Evolutionary conservation across 1,140 invertebrate species (phyloP).

Genomic region (Hesperophylax magnus): DNA sequence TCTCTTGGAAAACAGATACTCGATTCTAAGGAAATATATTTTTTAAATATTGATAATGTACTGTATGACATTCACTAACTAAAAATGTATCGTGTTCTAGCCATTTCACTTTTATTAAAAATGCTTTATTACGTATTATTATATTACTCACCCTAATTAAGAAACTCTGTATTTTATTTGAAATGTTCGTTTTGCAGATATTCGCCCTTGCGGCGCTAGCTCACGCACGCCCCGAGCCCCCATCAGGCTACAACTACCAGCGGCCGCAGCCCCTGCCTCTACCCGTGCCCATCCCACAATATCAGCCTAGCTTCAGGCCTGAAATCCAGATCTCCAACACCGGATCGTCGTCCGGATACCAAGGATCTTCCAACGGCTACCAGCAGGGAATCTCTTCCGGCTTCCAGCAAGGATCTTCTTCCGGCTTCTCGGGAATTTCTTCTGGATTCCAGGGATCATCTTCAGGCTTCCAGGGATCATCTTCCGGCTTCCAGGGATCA

Average conservation of each 20-base stretch:
- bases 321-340: slow-evolving; percentile 43
- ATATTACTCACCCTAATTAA: too few relatives aligned
- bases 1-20: too few relatives aligned
- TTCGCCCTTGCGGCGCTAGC: slow-evolving; percentile 73
- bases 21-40: too few relatives aligned
- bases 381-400: background rate
- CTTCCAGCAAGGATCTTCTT: background rate
- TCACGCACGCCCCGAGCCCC: slow-evolving; percentile 73
- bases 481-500: slow-evolving; percentile 43
- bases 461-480: slow-evolving; percentile 17
- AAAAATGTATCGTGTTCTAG: background rate
- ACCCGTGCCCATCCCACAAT: background rate
- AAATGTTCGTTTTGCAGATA: slow-evolving; percentile 49
- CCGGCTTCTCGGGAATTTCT: background rate
- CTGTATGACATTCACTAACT: background rate
- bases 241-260: slow-evolving; percentile 72
- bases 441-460: slow-evolving; percentile 37
- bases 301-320: slow-evolving; percentile 19
- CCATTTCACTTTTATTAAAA: background rate
- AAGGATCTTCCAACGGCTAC: slow-evolving; percentile 58
- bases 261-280: slow-evolving; percentile 61
- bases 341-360: slow-evolving; percentile 64
- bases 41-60: background rate
- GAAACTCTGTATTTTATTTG: background rate
- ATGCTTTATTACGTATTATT: background rate